Conservation (phyloP, 2,113 vertebrate genomes). For the Xerus inauris region DNA sequence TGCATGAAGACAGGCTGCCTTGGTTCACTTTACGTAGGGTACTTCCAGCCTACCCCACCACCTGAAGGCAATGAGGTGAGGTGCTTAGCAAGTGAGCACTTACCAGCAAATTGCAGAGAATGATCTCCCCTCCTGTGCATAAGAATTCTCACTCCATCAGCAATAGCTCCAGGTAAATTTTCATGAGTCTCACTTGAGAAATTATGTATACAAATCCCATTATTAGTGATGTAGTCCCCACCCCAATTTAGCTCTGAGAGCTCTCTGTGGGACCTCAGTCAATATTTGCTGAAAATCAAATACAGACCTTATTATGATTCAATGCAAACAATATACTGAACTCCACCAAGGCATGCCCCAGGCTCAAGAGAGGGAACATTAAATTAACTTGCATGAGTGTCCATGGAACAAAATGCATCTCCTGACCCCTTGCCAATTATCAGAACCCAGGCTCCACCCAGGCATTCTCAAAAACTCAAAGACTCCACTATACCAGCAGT, state of each 20-base stretch:
- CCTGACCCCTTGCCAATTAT: background rate
- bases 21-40: background rate
- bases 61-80: background rate
- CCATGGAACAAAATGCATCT: background rate
- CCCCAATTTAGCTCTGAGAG: slow-evolving; percentile 32
- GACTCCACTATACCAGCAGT: background rate
- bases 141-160: background rate
- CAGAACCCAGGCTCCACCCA: background rate
- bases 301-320: background rate
- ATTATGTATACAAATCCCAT: background rate
- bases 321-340: background rate
- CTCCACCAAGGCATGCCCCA: background rate
- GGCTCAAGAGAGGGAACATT: background rate
- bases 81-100: too few relatives aligned
- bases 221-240: background rate
- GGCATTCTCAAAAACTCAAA: background rate
- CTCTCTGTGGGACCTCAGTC: slow-evolving; percentile 21
- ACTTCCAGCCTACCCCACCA: background rate
- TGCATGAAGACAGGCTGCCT: background rate
- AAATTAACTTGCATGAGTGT: slow-evolving; percentile 19
- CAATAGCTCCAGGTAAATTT: background rate
- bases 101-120: background rate
- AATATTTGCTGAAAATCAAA: slow-evolving; percentile 55
- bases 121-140: accelerated
- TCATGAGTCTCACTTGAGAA: background rate